These are phyloP conservation scores for Acanthosepion lycidas DNA, from an alignment of 2,888 invertebrate species.

Conservation along the genomic window DNA sequence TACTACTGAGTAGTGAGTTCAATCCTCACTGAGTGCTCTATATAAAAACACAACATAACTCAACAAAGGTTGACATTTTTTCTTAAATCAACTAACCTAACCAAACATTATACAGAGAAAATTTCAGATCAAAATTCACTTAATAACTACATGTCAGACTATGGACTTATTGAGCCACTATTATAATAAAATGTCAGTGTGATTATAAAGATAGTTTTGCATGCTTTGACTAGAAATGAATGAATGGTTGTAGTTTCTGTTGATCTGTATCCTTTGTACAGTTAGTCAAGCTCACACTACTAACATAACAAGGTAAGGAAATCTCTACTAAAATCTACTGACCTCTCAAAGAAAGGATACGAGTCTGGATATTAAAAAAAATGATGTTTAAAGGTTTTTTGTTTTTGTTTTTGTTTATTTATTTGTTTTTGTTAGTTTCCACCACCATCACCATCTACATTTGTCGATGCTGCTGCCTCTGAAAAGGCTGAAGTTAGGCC, in stretches of 20 bases:
- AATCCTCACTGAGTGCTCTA: too few relatives aligned
- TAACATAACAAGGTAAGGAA: neutral
- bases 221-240: neutral
- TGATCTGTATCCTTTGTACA: neutral
- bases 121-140: too few relatives aligned
- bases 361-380: too few relatives aligned
- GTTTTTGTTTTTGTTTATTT: slow-evolving; percentile 23
- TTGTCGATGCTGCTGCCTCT: neutral
- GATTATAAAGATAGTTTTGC: neutral
- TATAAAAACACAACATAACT: too few relatives aligned
- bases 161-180: too few relatives aligned
- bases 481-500: neutral
- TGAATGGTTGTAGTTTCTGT: neutral
- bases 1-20: too few relatives aligned
- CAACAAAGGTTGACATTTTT: too few relatives aligned
- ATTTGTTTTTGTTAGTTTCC: slow-evolving; percentile 46
- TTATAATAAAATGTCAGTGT: too few relatives aligned
- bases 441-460: slow-evolving; percentile 48
- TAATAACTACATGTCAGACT: too few relatives aligned
- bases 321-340: neutral
- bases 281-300: neutral
- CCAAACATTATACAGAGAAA: too few relatives aligned
- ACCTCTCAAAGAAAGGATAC: neutral
- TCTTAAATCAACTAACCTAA: too few relatives aligned
- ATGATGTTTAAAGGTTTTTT: too few relatives aligned